Conservation (phyloP, 2,113 vertebrate genomes). For the Gymnobelideus leadbeateri region DNA sequence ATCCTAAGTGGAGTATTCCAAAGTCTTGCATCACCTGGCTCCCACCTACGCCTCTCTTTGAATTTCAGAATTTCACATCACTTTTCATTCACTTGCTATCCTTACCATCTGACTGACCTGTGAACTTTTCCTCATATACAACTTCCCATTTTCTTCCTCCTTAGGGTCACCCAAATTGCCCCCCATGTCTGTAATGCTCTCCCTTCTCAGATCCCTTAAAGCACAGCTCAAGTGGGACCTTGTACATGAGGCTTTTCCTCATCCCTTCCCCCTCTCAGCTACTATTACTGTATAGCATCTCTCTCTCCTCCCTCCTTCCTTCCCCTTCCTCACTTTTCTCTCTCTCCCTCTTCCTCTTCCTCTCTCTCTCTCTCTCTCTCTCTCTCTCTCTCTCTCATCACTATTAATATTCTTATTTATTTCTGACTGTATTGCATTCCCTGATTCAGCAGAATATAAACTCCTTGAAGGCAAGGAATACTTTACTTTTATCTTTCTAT, state of each 20-base stretch:
- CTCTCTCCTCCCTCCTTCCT: not conserved
- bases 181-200: not conserved
- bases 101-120: too few species aligned
- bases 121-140: too few species aligned
- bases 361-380: not conserved
- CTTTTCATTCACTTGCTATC: too few species aligned
- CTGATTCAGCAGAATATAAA: not conserved
- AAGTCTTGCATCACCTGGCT: too few species aligned
- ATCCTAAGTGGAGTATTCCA: too few species aligned
- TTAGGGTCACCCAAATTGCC: too few species aligned
- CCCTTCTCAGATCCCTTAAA: constrained; percentile 1
- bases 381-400: not conserved
- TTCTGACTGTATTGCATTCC: not conserved
- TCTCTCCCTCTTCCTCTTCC: not conserved
- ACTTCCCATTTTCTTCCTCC: too few species aligned
- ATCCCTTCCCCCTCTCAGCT: not conserved
- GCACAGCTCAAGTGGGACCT: not conserved
- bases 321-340: too few species aligned
- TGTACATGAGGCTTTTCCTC: not conserved
- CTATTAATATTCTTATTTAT: not conserved
- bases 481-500: not conserved
- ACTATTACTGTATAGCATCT: not conserved
- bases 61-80: too few species aligned
- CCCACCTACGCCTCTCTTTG: too few species aligned
- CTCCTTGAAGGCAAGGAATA: not conserved